Percentiles rank a stretch among this genome's conserved stretches.
These are phyloP conservation scores for Calliopum simillimum DNA, from an alignment of 2,888 invertebrate species.

Conservation along the genomic window DNA sequence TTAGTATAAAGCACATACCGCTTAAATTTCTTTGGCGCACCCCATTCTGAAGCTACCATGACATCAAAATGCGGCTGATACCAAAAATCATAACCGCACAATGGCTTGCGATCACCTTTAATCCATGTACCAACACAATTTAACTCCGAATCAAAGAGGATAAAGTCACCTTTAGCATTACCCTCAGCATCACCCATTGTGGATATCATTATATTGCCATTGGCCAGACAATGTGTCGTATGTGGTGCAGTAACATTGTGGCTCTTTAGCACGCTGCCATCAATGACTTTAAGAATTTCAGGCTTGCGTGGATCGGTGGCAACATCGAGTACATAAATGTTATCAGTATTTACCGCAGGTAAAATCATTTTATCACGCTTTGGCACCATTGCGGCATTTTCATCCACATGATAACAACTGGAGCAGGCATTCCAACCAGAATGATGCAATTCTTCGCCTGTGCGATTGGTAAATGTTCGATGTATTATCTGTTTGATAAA, in stretches of 20 bases:
- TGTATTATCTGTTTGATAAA: conserved; percentile 79
- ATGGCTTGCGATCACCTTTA: conserved; percentile 72
- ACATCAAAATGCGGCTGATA: conserved; percentile 94
- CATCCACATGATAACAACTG: conserved; percentile 77
- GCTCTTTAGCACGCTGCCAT: conserved; percentile 81
- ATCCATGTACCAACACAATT: conserved; percentile 77
- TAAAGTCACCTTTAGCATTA: conserved; percentile 86
- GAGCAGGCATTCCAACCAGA: conserved; percentile 98
- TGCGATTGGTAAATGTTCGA: conserved; percentile 80
- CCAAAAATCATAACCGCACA: conserved; percentile 96
- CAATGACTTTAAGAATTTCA: conserved; percentile 81
- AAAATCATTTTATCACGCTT: conserved; percentile 84
- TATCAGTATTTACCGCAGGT: conserved; percentile 83
- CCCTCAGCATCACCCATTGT: conserved; percentile 91
- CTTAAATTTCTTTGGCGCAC: conserved; percentile 83
- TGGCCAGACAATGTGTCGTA: conserved; percentile 92
- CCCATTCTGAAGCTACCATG: conserved; percentile 95
- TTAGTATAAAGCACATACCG: conserved; percentile 48
- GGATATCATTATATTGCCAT: conserved; percentile 95
- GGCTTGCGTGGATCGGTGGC: conserved; percentile 80
- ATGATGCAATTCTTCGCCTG: conserved; percentile 93
- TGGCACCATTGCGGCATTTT: conserved; percentile 66
- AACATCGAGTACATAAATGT: conserved; percentile 87
- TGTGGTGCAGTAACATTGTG: conserved; percentile 88
- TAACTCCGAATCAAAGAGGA: conserved; percentile 86